Conservation (phyloP, 2,888 invertebrate species). For the Oegoconia quadripuncta region DNA sequence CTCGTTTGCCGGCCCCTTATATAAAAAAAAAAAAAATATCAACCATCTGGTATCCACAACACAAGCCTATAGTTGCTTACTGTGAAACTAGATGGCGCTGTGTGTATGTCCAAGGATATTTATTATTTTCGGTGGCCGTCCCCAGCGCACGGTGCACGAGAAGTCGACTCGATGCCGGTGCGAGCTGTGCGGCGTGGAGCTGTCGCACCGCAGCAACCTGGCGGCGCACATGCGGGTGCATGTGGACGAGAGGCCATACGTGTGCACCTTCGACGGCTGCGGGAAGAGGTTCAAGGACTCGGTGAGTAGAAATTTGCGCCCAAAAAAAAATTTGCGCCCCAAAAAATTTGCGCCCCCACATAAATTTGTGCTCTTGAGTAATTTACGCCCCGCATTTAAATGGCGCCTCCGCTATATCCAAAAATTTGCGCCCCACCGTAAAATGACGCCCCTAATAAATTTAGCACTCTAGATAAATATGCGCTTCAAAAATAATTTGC, state of each 20-base stretch:
- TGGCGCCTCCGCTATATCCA: not conserved
- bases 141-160: constrained; percentile 42
- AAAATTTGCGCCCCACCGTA: not conserved
- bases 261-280: constrained; percentile 36
- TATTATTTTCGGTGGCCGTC: constrained; percentile 1
- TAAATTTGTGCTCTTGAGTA: not conserved
- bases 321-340: not conserved
- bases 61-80: no score
- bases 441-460: not conserved
- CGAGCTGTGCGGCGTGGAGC: constrained; percentile 36
- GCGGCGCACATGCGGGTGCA: constrained; percentile 38
- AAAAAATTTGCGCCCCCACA: no score
- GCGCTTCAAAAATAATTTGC: not conserved
- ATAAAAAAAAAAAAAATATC: no score
- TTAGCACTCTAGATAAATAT: no score
- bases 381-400: no score
- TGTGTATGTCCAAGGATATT: no score
- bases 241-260: constrained; percentile 35
- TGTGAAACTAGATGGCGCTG: no score
- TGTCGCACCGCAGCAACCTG: constrained; percentile 35
- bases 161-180: constrained; percentile 28
- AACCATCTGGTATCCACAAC: no score
- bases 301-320: constrained; percentile 27
- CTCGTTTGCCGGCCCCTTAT: no score
- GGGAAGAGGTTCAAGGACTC: constrained; percentile 35